A percentile compares a stretch with the other conserved stretches of the same genome.
These are phyloP conservation scores for Prietella phreatophila DNA, from an alignment of 2,113 vertebrate genomes.

Conservation along the genomic window DNA sequence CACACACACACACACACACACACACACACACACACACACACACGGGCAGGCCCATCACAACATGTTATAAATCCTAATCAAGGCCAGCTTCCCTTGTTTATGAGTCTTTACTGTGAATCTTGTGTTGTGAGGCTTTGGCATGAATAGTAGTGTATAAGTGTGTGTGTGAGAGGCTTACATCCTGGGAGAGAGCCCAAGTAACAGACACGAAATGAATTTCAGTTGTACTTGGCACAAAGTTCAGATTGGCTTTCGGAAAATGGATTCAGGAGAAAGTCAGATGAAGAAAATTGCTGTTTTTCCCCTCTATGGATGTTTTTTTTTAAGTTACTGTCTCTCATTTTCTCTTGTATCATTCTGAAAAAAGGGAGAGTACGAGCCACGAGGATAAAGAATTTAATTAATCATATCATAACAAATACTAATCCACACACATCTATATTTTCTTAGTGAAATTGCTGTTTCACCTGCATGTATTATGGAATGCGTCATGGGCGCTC, in stretches of 20 bases:
- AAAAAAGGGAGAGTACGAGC: background rate
- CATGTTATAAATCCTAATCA: background rate
- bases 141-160: slow-evolving; percentile 53
- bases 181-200: slow-evolving; percentile 43
- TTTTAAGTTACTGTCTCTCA: background rate
- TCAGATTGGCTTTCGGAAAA: slow-evolving; percentile 40
- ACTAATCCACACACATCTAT: too few relatives aligned
- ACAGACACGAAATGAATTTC: slow-evolving; percentile 36
- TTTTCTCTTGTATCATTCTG: background rate
- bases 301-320: background rate
- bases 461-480: slow-evolving; percentile 51
- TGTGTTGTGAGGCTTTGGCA: slow-evolving; percentile 58
- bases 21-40: background rate
- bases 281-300: slow-evolving; percentile 6
- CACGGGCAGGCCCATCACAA: background rate
- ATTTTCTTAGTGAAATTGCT: background rate
- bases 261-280: slow-evolving; percentile 15
- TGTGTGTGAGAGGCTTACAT: slow-evolving; percentile 53
- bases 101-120: slow-evolving; percentile 37
- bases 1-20: background rate
- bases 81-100: slow-evolving; percentile 27
- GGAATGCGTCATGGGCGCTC: slow-evolving; percentile 42
- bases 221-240: slow-evolving; percentile 41
- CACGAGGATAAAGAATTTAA: background rate
- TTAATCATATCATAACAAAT: background rate